A percentile compares a stretch with the other conserved stretches of the same genome.
Evolutionary conservation across 2,888 invertebrate species (phyloP).

Genomic region (Pseudococcus jackbeardsleyi): DNA sequence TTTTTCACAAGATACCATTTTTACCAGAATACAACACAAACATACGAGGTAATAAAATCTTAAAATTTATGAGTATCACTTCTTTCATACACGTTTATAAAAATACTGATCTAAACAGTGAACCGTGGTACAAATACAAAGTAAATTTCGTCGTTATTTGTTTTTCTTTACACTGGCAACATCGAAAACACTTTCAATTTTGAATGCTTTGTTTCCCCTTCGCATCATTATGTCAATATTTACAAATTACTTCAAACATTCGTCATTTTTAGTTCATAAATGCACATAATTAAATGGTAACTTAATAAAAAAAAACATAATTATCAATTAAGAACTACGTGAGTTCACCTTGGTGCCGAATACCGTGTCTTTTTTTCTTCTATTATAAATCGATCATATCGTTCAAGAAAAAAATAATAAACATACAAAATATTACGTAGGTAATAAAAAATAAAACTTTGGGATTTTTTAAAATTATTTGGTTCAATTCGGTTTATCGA

Average conservation of each 20-base stretch:
- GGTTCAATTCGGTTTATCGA: neutral
- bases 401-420: neutral
- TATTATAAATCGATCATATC: neutral
- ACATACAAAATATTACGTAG: neutral
- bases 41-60: conserved; percentile 1
- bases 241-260: neutral
- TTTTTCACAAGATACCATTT: neutral
- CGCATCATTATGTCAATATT: neutral
- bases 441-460: neutral
- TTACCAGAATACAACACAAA: neutral
- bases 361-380: neutral
- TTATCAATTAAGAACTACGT: conserved; percentile 42
- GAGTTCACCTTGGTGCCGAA: conserved; percentile 7
- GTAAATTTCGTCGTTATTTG: neutral
- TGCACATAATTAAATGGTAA: conserved; percentile 45
- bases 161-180: neutral
- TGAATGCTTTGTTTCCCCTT: conserved; percentile 16
- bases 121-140: neutral
- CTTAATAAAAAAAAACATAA: conserved; percentile 23
- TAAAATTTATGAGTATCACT: conserved; percentile 37
- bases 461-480: neutral
- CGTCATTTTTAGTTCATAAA: conserved; percentile 28
- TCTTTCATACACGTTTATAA: neutral
- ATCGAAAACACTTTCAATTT: neutral
- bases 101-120: neutral